Conservation (phyloP, 2,888 invertebrate species). For the Eristalis tenax region DNA sequence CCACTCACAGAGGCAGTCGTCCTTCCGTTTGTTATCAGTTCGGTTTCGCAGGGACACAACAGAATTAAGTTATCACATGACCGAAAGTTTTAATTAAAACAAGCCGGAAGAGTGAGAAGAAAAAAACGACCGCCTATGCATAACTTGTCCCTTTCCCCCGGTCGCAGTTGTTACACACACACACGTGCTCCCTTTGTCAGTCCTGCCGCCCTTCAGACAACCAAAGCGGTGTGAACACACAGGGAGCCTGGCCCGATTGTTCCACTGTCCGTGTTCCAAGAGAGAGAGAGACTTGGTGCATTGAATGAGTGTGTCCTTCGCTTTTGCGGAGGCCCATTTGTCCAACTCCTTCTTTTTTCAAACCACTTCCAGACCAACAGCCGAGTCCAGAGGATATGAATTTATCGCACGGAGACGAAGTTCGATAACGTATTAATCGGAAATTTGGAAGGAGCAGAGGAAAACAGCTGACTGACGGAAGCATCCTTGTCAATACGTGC, state of each 20-base stretch:
- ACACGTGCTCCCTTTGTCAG: too few relatives aligned
- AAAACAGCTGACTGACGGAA: constrained; percentile 41
- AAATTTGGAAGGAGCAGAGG: constrained; percentile 5
- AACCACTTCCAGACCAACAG: background rate
- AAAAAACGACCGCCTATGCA: background rate
- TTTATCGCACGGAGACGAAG: constrained; percentile 46
- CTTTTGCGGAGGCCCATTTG: background rate
- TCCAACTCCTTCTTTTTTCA: background rate
- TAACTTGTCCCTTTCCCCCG: background rate
- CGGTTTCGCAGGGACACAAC: background rate
- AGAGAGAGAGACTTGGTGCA: background rate
- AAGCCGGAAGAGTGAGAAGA: background rate
- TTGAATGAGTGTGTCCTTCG: background rate
- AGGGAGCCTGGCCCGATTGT: too few relatives aligned
- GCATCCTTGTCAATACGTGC: constrained; percentile 42
- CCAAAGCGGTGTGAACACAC: too few relatives aligned
- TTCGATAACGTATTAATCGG: constrained; percentile 58
- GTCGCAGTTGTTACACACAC: background rate
- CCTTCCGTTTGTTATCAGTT: background rate
- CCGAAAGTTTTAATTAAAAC: background rate
- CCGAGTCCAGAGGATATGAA: constrained; percentile 5
- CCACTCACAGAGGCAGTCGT: background rate
- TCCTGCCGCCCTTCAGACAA: too few relatives aligned
- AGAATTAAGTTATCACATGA: background rate
- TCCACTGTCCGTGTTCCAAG: too few relatives aligned